Evolutionary conservation across 2,113 vertebrate genomes (phyloP).

Genomic region (Oreochromis aureus): DNA sequence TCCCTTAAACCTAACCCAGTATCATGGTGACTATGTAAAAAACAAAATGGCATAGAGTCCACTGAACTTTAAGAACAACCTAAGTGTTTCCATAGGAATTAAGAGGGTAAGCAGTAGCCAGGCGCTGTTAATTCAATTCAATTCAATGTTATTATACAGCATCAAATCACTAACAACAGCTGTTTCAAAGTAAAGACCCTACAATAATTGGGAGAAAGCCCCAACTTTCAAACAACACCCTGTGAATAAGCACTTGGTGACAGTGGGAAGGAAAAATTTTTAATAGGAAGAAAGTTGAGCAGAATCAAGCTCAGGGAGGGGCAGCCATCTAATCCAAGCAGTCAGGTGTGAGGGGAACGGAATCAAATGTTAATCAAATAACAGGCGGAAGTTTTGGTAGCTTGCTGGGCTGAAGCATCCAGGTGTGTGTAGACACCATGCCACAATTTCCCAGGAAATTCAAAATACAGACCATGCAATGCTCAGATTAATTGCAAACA

Average conservation of each 20-base stretch:
- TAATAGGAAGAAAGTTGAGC: too few species aligned
- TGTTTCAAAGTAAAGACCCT: background rate
- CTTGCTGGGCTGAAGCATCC: background rate
- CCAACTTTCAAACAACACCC: background rate
- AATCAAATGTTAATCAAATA: too few species aligned
- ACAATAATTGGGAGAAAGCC: background rate
- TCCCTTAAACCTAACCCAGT: background rate
- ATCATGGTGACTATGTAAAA: background rate
- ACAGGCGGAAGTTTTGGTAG: background rate
- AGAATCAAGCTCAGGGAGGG: too few species aligned
- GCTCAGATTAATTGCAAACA: background rate
- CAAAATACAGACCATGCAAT: background rate
- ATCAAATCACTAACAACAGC: background rate
- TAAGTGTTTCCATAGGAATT: background rate
- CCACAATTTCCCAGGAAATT: background rate
- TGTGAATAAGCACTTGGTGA: background rate
- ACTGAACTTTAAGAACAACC: background rate
- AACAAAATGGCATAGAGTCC: background rate
- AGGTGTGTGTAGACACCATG: background rate
- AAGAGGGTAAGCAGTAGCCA: too few species aligned
- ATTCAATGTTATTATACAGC: background rate
- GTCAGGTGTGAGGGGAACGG: too few species aligned
- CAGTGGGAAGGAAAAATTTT: too few species aligned
- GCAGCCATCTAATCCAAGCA: too few species aligned
- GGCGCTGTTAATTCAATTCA: background rate